Evolutionary conservation across 2,888 invertebrate species (phyloP).

Genomic region (Ecliptopera silaceata): DNA sequence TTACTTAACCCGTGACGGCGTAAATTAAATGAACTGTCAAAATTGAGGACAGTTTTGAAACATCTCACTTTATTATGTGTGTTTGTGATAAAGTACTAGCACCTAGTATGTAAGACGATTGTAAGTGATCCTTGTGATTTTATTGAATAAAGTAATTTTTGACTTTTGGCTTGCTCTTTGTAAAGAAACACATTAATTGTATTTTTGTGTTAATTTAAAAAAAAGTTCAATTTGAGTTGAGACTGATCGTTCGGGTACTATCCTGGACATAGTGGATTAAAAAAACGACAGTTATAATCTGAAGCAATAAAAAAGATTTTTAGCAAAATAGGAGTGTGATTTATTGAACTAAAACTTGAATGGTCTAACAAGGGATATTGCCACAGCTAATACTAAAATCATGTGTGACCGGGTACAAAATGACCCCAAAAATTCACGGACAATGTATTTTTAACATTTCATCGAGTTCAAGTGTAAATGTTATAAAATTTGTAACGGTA

Average conservation of each 20-base stretch:
- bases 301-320: too few relatives aligned
- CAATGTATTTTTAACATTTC: conserved; percentile 77
- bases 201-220: too few relatives aligned
- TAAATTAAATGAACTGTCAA: conserved; percentile 33
- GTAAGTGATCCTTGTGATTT: too few relatives aligned
- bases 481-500: conserved; percentile 71
- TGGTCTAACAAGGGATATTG: conserved; percentile 7
- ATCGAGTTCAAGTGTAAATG: conserved; percentile 71
- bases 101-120: too few relatives aligned
- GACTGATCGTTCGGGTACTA: too few relatives aligned
- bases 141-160: too few relatives aligned
- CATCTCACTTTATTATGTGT: conserved; percentile 21
- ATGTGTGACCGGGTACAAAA: conserved; percentile 68
- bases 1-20: conserved; percentile 35
- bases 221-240: too few relatives aligned
- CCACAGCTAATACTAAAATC: conserved; percentile 59
- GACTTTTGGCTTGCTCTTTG: too few relatives aligned
- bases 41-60: conserved; percentile 27
- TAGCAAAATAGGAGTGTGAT: neutral
- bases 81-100: neutral
- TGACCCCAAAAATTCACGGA: conserved; percentile 74
- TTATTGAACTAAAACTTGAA: neutral
- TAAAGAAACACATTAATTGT: too few relatives aligned
- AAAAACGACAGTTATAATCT: too few relatives aligned
- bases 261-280: too few relatives aligned